Conservation (phyloP, 1,140 invertebrate genomes). For the Cyrtorhinus lividipennis region DNA sequence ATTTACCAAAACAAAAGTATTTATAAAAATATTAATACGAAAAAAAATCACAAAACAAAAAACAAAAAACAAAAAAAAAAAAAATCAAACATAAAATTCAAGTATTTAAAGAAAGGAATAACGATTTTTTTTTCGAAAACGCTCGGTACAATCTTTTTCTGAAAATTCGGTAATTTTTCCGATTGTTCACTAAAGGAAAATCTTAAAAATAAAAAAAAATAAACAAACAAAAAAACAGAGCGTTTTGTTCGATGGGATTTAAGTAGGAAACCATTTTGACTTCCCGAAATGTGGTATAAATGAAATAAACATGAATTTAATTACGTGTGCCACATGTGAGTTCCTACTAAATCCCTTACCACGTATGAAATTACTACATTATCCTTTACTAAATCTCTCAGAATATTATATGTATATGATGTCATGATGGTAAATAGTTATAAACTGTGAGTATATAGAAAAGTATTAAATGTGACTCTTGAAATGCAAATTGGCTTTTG, state of each 20-base stretch:
- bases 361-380: constrained; percentile 11
- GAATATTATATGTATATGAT: constrained; percentile 20
- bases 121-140: no score
- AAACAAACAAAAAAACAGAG: background rate
- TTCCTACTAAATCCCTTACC: constrained; percentile 10
- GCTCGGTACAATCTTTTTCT: constrained; percentile 22
- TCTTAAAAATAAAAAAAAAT: no score
- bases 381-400: constrained; percentile 17
- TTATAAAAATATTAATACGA: no score
- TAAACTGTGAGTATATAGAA: constrained; percentile 18
- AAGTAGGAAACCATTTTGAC: constrained; percentile 11
- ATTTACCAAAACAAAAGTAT: constrained; percentile 10
- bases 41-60: no score
- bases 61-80: no score
- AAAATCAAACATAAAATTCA: no score
- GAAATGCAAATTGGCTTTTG: constrained; percentile 7
- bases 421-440: constrained; percentile 20
- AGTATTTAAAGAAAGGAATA: background rate
- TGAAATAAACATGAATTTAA: background rate
- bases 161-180: constrained; percentile 16
- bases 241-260: constrained; percentile 5
- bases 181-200: constrained; percentile 16
- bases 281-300: constrained; percentile 15
- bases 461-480: constrained; percentile 20
- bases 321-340: constrained; percentile 1